Conservation (phyloP, 2,113 vertebrate species). For the Alces alces region DNA sequence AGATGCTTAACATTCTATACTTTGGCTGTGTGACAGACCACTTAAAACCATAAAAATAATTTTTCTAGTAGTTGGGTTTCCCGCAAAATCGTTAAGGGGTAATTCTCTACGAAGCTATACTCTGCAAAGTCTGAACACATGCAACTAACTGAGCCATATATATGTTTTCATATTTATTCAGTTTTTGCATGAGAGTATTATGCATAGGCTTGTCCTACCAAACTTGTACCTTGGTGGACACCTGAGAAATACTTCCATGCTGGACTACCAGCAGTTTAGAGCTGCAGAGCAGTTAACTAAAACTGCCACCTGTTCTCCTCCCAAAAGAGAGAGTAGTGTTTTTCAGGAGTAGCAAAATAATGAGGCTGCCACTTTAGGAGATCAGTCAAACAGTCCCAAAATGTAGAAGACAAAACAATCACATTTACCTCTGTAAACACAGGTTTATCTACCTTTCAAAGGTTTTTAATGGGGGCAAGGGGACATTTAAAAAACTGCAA, state of each 20-base stretch:
- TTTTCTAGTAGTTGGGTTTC: not conserved
- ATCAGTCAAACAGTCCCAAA: not conserved
- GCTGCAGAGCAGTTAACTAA: not conserved
- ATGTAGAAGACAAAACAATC: not conserved
- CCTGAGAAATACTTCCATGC: not conserved
- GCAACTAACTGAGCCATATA: not conserved
- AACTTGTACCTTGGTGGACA: not conserved
- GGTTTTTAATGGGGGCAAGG: not conserved
- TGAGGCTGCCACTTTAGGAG: not conserved
- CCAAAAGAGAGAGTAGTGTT: not conserved
- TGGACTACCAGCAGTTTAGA: not conserved
- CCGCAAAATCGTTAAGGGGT: not conserved
- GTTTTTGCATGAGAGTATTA: not conserved
- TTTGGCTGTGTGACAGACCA: not conserved
- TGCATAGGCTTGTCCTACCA: not conserved
- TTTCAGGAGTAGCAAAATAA: slow-evolving; percentile 5
- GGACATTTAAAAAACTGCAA: not conserved
- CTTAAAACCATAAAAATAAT: not conserved
- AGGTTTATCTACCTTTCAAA: not conserved
- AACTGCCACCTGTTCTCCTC: slow-evolving; percentile 19
- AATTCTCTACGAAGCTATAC: not conserved
- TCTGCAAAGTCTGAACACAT: not conserved
- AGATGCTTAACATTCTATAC: not conserved
- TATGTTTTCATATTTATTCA: not conserved
- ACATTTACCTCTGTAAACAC: not conserved